phyloP scores from a whole-genome alignment of 1,140 invertebrate species.

The Drosophila nigrodunni region DNA sequence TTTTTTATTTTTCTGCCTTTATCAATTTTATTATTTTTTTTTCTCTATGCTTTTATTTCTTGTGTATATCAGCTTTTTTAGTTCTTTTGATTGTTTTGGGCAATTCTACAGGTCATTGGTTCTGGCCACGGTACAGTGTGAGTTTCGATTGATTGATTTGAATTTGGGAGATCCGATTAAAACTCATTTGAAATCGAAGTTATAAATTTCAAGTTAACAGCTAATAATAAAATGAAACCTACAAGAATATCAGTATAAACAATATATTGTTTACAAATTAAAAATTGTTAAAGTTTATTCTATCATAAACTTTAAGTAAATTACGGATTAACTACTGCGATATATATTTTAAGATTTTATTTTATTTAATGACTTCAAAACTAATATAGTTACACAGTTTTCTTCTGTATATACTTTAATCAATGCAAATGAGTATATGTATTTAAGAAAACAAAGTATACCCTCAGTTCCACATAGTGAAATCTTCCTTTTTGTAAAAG shows the following conservation, averaged over 20 bases:
- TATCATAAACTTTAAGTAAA: too few species aligned
- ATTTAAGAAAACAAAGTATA: neutral
- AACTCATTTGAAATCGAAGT: neutral
- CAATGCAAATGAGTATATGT: too few species aligned
- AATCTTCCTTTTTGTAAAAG: neutral
- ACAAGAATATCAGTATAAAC: too few species aligned
- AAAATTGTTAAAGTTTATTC: too few species aligned
- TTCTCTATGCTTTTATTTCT: conserved; percentile 16
- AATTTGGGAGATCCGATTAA: neutral
- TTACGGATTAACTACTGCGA: too few species aligned
- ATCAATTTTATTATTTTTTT: conserved; percentile 9
- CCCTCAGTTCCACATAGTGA: neutral
- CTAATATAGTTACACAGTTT: too few species aligned
- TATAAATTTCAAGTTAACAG: too few species aligned
- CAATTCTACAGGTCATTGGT: conserved; percentile 37
- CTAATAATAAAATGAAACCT: too few species aligned
- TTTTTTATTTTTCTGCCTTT: conserved; percentile 13
- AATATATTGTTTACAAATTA: too few species aligned
- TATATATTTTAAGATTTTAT: too few species aligned
- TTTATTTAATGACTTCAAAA: too few species aligned
- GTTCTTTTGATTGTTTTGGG: conserved; percentile 4
- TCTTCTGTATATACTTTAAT: too few species aligned
- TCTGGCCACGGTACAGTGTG: conserved; percentile 19
- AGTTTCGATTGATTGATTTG: conserved; percentile 1
- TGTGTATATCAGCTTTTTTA: conserved; percentile 34